A percentile compares a stretch with the other conserved stretches of the same genome.
Evolutionary conservation across 2,797 vertebrate species (phyloP).

Genomic region (Pseudomugil gertrudae): DNA sequence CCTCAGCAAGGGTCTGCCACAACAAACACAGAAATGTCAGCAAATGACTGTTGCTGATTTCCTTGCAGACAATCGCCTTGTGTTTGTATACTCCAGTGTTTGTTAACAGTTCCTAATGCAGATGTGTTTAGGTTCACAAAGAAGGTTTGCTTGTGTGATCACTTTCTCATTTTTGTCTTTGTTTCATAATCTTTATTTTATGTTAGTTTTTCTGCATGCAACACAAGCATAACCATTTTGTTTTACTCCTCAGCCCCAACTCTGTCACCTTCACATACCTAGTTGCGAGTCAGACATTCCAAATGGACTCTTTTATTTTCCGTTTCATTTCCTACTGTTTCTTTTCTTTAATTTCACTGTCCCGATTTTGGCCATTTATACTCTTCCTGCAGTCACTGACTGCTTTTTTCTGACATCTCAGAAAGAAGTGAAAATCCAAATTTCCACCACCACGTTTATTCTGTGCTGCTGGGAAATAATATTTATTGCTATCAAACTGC

Average conservation of each 20-base stretch:
- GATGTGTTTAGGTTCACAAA: constrained; percentile 7
- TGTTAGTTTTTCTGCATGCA: constrained; percentile 13
- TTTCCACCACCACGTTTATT: constrained; percentile 10
- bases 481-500: constrained; percentile 24
- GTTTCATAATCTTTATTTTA: constrained; percentile 4
- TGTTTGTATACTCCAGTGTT: constrained; percentile 7
- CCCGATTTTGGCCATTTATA: constrained; percentile 1
- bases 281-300: constrained; percentile 62
- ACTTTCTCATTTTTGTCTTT: constrained; percentile 2
- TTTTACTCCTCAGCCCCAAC: constrained; percentile 20
- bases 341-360: constrained; percentile 14
- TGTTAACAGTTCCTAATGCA: constrained; percentile 21
- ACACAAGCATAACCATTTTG: background rate
- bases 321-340: constrained; percentile 42
- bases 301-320: constrained; percentile 42
- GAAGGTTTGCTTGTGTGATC: constrained; percentile 27
- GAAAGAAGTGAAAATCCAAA: constrained; percentile 15
- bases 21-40: constrained; percentile 31
- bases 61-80: constrained; percentile 9
- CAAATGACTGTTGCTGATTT: constrained; percentile 22
- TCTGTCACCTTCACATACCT: constrained; percentile 29
- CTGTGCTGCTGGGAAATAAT: constrained; percentile 18
- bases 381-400: background rate
- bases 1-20: constrained; percentile 8
- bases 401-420: constrained; percentile 28